These are phyloP conservation scores for Agapornis roseicollis DNA, from an alignment of 2,113 vertebrate species.

Conservation along the genomic window DNA sequence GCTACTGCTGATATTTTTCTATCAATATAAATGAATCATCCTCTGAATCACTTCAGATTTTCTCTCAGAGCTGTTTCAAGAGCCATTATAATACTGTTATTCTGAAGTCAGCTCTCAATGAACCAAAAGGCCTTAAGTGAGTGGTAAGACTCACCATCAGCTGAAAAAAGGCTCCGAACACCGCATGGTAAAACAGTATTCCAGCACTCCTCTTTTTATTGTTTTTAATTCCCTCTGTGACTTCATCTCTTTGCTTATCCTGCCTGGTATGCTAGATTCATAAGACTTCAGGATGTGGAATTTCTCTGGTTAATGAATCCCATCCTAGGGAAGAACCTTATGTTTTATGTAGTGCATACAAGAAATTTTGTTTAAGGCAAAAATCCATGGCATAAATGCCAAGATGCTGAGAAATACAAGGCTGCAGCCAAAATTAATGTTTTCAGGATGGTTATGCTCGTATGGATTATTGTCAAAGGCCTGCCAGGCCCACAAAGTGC, in stretches of 20 bases:
- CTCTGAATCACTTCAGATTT: constrained; percentile 59
- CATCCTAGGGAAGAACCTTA: not conserved
- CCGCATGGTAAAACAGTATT: not conserved
- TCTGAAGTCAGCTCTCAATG: constrained; percentile 31
- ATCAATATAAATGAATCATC: constrained; percentile 59
- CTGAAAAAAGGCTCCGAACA: not conserved
- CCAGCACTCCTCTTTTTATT: not conserved
- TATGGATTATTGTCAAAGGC: not conserved
- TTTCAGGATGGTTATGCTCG: not conserved
- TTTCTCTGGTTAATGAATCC: not conserved
- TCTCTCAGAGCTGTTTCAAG: constrained; percentile 33
- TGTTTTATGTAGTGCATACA: not conserved
- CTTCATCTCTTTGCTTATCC: not conserved
- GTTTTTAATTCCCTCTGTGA: not conserved
- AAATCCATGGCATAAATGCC: not conserved
- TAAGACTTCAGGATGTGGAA: not conserved
- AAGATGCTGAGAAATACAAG: not conserved
- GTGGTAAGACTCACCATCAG: not conserved
- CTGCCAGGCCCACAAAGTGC: not conserved
- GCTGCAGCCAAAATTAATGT: not conserved
- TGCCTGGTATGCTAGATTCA: not conserved
- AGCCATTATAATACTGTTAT: not conserved
- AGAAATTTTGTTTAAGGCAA: not conserved
- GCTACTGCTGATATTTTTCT: constrained; percentile 43
- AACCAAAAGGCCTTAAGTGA: constrained; percentile 18